phyloP scores from a whole-genome alignment of 2,797 vertebrate species.

The Lemur catta region DNA sequence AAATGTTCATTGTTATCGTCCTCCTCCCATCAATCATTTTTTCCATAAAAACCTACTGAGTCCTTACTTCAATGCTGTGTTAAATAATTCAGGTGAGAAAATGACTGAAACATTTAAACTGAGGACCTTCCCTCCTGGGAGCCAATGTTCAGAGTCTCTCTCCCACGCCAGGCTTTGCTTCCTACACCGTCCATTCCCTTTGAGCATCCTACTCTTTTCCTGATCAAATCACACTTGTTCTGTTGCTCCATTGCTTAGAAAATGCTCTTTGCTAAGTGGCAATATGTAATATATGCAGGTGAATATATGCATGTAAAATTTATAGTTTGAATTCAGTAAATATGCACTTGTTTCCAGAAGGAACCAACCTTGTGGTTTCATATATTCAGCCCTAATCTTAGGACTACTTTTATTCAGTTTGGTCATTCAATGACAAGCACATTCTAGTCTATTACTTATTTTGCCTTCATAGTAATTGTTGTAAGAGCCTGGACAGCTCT shows the following conservation, averaged over 20 bases:
- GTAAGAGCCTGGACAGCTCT: background rate
- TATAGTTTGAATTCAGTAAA: background rate
- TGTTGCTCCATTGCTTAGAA: background rate
- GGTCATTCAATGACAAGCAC: background rate
- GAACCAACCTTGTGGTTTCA: background rate
- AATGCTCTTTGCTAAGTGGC: background rate
- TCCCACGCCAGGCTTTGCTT: rapidly evolving
- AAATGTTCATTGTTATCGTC: background rate
- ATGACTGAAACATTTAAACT: background rate
- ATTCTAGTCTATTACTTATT: background rate
- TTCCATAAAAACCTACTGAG: background rate
- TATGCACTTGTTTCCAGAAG: background rate
- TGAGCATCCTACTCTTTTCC: background rate
- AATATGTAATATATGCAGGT: background rate
- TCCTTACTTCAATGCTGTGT: background rate
- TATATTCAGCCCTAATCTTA: background rate
- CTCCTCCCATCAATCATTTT: background rate
- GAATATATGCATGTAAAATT: background rate
- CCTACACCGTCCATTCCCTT: rapidly evolving
- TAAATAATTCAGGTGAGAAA: background rate
- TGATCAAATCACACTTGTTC: background rate
- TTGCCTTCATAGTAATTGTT: background rate
- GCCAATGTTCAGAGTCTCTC: too few species aligned
- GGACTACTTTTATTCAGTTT: background rate
- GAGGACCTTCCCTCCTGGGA: background rate